Base-by-base conservation (phyloP, 2,797 vertebrate species). In the Sebastes itinus region DNA sequence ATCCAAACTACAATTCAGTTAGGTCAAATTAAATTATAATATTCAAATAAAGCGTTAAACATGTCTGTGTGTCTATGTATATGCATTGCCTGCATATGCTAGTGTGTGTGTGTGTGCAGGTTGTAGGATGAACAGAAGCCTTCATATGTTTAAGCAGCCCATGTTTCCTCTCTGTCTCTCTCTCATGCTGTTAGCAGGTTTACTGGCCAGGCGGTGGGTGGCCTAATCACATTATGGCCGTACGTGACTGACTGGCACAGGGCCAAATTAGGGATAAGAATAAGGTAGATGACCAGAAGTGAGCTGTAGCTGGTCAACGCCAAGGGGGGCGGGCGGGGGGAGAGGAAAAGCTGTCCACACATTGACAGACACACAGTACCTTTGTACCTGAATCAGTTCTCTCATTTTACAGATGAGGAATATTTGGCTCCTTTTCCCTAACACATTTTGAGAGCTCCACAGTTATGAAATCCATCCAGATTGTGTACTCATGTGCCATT, bases 161-260 rank as follows among this genome's bases (percentile, higher is more conserved):
- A 28, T 77, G 72, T 83, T 81, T 72, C 75, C 56, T 70, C 49
- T 60, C 35, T 3, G 55, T 72, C 63, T 80, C 75, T 32, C 76
- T 81, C 66, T 83, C 68, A 89, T 87, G 88, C 80, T 79, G 81
- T 92, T 90, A 91, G 85, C 80, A 72, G 88, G 91, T 93, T 93
- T 92, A 91, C 81, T 73, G 89, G 83, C 74, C 91, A 86, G 90
- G 91, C 87, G 42, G 87, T 90, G 88, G 87, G 87, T 79, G 81
- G 79, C 83, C 84, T 94, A 94, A 95, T 94, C 91, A 92, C 85
- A 92, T 95, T 93, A 94, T 66, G 84, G 71, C 76, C 81, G 67
- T 88, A 91, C 72, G 81, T 90, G 89, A 89, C 81, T 64, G 76
- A 85, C 75, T 91, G 89, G 79, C 68, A 14, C 54, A 59, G 59